phyloP scores from a whole-genome alignment of 2,113 vertebrate species.

The Benitochromis conjunctus region DNA sequence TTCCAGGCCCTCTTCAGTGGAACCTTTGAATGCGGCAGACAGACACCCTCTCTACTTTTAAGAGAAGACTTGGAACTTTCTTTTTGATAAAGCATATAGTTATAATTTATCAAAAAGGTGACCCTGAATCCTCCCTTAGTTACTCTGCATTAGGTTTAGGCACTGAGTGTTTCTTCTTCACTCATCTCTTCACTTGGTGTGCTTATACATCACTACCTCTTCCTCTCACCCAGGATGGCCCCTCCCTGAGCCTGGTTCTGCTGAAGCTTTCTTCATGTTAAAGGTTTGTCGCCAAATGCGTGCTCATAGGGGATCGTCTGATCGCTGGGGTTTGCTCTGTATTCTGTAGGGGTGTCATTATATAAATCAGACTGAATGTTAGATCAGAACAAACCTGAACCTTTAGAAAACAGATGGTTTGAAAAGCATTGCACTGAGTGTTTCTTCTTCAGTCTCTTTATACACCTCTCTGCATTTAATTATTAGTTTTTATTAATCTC shows the following conservation, averaged over 20 bases:
- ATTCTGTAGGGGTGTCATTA: too few relatives aligned
- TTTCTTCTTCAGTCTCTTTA: too few relatives aligned
- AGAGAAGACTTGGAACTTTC: background rate
- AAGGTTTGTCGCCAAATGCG: too few relatives aligned
- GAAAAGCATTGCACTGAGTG: too few relatives aligned
- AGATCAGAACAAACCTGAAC: too few relatives aligned
- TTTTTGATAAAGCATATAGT: background rate
- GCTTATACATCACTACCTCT: background rate
- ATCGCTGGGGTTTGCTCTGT: too few relatives aligned
- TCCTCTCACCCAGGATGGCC: background rate
- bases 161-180: background rate
- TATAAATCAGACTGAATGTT: background rate
- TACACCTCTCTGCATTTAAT: too few relatives aligned
- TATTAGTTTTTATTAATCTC: too few relatives aligned
- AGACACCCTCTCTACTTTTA: background rate
- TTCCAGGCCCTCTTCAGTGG: background rate
- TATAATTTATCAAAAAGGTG: background rate
- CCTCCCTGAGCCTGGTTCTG: background rate
- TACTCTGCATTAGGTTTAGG: background rate
- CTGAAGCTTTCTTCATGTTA: rapidly evolving
- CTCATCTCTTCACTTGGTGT: background rate
- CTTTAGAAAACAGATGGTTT: background rate
- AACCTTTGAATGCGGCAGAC: background rate
- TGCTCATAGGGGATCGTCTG: too few relatives aligned
- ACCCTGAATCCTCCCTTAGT: background rate